Conservation (phyloP, 1,140 invertebrate genomes). For the Aphaenogaster rudis region DNA sequence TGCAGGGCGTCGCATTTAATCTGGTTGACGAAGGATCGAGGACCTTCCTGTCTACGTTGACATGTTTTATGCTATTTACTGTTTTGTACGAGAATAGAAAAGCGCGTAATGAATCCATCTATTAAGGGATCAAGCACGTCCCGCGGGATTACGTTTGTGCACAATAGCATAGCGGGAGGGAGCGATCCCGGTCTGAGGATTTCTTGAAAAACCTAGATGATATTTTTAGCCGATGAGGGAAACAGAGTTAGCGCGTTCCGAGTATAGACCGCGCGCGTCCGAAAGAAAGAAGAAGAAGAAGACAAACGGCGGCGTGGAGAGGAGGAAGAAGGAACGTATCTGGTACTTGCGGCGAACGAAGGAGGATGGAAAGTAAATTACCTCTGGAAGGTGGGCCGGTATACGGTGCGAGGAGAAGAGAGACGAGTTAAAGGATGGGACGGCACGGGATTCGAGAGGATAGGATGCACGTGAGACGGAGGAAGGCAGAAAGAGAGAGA, state of each 20-base stretch:
- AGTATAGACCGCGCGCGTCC: conserved; percentile 64
- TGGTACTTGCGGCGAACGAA: conserved; percentile 64
- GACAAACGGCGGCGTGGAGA: conserved; percentile 49
- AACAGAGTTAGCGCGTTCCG: conserved; percentile 68
- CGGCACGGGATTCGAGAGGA: conserved; percentile 65
- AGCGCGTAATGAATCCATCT: conserved; percentile 20
- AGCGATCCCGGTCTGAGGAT: not conserved
- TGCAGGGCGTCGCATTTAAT: not conserved
- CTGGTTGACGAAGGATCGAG: conserved; percentile 23
- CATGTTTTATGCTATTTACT: not conserved
- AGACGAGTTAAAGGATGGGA: conserved; percentile 61
- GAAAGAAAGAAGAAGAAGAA: conserved; percentile 52
- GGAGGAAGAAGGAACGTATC: conserved; percentile 59
- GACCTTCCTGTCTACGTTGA: not conserved
- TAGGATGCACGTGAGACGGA: conserved; percentile 57
- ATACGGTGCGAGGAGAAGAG: conserved; percentile 43
- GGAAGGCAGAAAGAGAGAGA: conserved; percentile 3
- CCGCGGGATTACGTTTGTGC: conserved; percentile 7
- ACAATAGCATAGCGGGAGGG: conserved; percentile 18
- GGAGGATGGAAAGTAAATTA: conserved; percentile 80
- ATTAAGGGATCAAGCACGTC: conserved; percentile 21
- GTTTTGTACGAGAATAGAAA: conserved; percentile 35
- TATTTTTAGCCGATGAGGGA: conserved; percentile 57
- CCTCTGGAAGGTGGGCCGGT: conserved; percentile 74
- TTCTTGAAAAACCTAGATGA: conserved; percentile 33